Conservation (phyloP, 2,888 invertebrate genomes). For the Macrosiphum euphorbiae region DNA sequence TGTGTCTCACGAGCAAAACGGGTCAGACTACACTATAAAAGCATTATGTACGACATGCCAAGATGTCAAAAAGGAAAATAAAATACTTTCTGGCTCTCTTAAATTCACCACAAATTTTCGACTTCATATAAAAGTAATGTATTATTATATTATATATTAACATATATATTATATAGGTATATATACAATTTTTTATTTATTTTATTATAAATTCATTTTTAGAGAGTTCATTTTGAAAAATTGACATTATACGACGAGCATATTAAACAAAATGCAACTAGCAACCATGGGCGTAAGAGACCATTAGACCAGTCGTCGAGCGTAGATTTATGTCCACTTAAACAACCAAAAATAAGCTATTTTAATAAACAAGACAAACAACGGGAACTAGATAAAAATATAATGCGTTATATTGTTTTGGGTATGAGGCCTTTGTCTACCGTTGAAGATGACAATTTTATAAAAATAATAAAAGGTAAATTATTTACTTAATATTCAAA, state of each 20-base stretch:
- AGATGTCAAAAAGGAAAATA: not conserved
- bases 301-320: not conserved
- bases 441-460: too few relatives aligned
- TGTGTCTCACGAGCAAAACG: not conserved
- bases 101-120: not conserved
- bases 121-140: not conserved
- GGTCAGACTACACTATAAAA: not conserved
- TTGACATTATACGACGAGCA: too few relatives aligned
- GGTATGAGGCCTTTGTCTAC: too few relatives aligned
- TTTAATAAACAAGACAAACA: not conserved
- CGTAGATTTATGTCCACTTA: not conserved
- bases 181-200: too few relatives aligned
- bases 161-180: too few relatives aligned
- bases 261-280: too few relatives aligned
- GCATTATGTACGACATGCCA: not conserved
- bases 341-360: not conserved
- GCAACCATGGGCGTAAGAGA: not conserved
- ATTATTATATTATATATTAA: too few relatives aligned
- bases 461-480: too few relatives aligned
- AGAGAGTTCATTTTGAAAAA: too few relatives aligned
- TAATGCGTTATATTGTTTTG: slow-evolving; percentile 11
- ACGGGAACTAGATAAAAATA: not conserved
- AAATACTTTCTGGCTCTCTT: not conserved
- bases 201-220: too few relatives aligned
- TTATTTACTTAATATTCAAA: too few relatives aligned